These are phyloP conservation scores for Grammomys dolichurus DNA, from an alignment of 2,113 vertebrate genomes.

Conservation along the genomic window DNA sequence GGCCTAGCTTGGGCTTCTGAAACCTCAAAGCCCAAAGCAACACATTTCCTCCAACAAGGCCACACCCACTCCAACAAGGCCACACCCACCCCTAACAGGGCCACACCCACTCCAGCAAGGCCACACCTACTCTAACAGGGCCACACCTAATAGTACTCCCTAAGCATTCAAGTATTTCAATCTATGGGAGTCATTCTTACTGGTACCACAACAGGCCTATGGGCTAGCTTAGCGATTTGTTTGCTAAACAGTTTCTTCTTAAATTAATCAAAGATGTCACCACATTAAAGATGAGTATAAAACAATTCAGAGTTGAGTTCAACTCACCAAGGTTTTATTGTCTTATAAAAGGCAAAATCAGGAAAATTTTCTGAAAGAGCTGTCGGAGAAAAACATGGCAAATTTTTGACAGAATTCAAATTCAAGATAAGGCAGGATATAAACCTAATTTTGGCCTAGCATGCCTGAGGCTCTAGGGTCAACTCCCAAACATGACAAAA, in stretches of 20 bases:
- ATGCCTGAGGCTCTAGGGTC: neutral
- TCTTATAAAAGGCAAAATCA: neutral
- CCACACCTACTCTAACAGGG: neutral
- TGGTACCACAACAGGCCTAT: neutral
- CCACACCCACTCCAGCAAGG: neutral
- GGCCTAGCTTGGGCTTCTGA: neutral
- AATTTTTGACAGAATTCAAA: constrained; percentile 23
- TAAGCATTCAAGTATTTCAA: neutral
- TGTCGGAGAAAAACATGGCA: neutral
- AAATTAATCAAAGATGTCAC: neutral
- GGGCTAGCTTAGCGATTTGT: neutral
- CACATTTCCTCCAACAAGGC: neutral
- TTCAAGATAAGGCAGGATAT: neutral
- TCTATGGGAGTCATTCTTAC: neutral
- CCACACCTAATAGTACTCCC: neutral
- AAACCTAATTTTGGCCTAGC: neutral
- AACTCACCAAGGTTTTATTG: constrained; percentile 1
- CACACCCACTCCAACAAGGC: neutral
- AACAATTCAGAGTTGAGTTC: neutral
- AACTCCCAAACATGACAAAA: neutral
- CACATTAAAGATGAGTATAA: neutral
- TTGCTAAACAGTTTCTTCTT: constrained; percentile 36
- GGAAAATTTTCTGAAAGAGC: neutral
- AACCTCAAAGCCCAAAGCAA: neutral
- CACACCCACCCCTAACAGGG: neutral